Base-by-base conservation (phyloP, 2,888 invertebrate species). In the Aethes cnicana region DNA sequence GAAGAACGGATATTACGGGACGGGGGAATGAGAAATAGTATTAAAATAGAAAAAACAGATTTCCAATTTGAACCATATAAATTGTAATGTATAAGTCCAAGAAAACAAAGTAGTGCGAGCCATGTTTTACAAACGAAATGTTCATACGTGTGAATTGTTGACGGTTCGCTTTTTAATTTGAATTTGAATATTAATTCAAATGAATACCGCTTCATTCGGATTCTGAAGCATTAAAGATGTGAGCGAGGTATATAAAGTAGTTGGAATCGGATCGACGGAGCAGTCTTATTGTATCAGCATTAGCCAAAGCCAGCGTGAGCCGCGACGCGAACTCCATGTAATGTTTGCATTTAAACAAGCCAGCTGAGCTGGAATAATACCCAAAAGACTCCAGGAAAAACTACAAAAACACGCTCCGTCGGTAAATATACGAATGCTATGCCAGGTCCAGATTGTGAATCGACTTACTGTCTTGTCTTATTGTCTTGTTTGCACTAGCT, bases 211-310 rank as follows among this genome's bases (percentile, higher is more conserved):
- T n/a, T n/a, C n/a, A n/a, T n/a, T n/a, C n/a, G n/a, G n/a, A n/a
- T n/a, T n/a, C n/a, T n/a, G 28, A 32, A 6, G 21, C 32, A 43
- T 7, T 4, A 12, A 16, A 28, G 21, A 14, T 21, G 25, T 28
- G 16, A 9, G 9, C 4, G 17, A 4, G 28, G 7, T 26, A 42
- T 11, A 20, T 37, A 30, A 53, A 47, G 53, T 32, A 47, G 33
- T 41, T 17, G 11, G 16, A 52, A 39, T 46, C 52, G 47, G 47
- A 43, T 52, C 59, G 63, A 57, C 57, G 61, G 50, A 64, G 64
- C 65, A 62, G 62, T 69, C 66, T 71, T 72, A 74, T 75, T 74
- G 72, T 74, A 66, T 70, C 63, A 65, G 68, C 71, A 74, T 76
- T 74, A 77, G 63, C 61, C 59, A 68, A 72, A 76, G 68, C 70